These are phyloP conservation scores for Selenia dentaria DNA, from an alignment of 2,888 invertebrate genomes.

Conservation along the genomic window DNA sequence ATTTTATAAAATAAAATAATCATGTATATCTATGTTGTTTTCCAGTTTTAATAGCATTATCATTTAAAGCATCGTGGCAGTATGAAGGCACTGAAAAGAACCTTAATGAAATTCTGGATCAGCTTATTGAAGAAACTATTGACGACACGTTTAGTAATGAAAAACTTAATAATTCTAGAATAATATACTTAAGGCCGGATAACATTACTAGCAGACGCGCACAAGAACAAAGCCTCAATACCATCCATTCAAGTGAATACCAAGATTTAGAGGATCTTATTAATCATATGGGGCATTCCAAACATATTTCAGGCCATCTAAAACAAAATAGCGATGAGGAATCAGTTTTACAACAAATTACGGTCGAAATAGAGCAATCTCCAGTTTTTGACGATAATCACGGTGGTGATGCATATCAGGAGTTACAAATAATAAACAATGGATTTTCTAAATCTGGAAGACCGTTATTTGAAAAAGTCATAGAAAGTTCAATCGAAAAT, in stretches of 20 bases:
- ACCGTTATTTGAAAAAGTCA: constrained; percentile 2
- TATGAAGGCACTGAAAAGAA: constrained; percentile 21
- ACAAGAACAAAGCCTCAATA: not conserved
- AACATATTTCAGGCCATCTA: not conserved
- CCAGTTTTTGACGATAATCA: not conserved
- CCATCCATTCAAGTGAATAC: constrained; percentile 4
- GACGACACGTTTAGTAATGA: constrained; percentile 4
- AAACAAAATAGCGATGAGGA: not conserved
- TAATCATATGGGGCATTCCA: constrained; percentile 5
- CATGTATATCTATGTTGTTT: too few relatives aligned
- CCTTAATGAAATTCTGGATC: constrained; percentile 21
- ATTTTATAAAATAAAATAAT: too few relatives aligned
- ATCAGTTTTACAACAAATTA: not conserved
- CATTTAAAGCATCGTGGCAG: constrained; percentile 18
- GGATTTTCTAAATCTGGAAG: constrained; percentile 1
- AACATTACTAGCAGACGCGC: constrained; percentile 2
- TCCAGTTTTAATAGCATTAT: constrained; percentile 18
- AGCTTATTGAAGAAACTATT: constrained; percentile 25
- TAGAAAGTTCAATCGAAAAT: constrained; percentile 1
- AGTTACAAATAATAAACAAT: not conserved
- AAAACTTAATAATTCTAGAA: constrained; percentile 22
- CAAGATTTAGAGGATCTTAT: constrained; percentile 11
- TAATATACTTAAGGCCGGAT: constrained; percentile 14
- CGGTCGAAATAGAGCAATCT: constrained; percentile 8
- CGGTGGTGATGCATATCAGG: not conserved